Conservation (phyloP, 2,797 vertebrate species). For the Pelochelys cantorii region DNA sequence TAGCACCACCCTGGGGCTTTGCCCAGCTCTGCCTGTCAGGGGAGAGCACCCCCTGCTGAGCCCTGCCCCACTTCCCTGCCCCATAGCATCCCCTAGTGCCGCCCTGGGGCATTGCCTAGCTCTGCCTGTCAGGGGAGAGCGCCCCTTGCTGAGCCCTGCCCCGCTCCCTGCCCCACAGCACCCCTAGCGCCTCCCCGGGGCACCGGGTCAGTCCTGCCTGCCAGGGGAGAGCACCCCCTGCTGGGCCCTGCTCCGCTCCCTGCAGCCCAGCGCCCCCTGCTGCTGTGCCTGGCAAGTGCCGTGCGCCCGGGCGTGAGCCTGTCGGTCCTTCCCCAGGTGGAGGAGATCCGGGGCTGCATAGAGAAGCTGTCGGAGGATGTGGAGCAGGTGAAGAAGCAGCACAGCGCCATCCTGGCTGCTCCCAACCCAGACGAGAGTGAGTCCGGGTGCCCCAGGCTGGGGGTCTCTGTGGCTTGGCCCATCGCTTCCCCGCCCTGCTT, state of each 20-base stretch:
- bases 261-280: background rate
- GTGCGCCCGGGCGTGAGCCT: background rate
- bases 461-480: background rate
- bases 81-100: too few species aligned
- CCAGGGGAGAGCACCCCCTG: too few species aligned
- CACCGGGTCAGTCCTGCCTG: too few species aligned
- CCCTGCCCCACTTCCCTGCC: too few species aligned
- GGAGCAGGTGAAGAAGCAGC: constrained; percentile 96
- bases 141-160: too few species aligned
- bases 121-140: too few species aligned
- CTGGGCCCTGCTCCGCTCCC: background rate
- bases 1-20: too few species aligned
- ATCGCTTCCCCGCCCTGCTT: background rate
- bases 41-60: too few species aligned
- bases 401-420: constrained; percentile 94
- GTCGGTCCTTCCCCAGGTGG: constrained; percentile 82
- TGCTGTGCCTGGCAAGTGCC: background rate
- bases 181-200: too few species aligned
- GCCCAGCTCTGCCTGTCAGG: too few species aligned
- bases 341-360: constrained; percentile 94
- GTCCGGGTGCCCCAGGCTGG: constrained; percentile 44
- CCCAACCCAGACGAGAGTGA: constrained; percentile 96
- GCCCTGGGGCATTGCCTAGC: too few species aligned
- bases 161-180: too few species aligned
- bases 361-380: constrained; percentile 96